These are phyloP conservation scores for Premnoplex brunnescens DNA, from an alignment of 2,797 vertebrate species.

Conservation along the genomic window DNA sequence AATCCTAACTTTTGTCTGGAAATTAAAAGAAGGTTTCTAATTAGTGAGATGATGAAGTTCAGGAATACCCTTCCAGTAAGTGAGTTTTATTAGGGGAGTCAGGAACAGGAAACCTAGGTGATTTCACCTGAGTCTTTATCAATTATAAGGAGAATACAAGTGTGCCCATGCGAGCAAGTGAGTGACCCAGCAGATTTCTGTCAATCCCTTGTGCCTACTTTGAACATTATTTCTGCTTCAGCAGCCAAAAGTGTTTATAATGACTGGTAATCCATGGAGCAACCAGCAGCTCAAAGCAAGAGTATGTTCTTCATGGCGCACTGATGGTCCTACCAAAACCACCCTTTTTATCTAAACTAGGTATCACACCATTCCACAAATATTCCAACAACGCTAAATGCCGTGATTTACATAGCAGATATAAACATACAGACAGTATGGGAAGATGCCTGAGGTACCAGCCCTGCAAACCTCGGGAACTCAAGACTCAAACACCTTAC, in stretches of 20 bases:
- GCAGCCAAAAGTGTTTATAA: not conserved
- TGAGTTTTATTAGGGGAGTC: not conserved
- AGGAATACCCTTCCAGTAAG: not conserved
- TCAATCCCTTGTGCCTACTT: not conserved
- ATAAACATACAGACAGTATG: not conserved
- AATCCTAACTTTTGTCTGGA: not conserved
- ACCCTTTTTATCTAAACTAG: rapidly evolving
- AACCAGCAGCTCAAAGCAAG: not conserved
- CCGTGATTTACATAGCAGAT: not conserved
- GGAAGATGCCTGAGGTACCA: not conserved
- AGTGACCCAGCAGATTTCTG: not conserved
- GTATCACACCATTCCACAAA: not conserved
- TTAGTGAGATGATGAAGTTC: not conserved
- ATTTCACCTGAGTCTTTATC: not conserved
- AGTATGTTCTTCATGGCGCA: not conserved
- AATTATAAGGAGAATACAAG: not conserved
- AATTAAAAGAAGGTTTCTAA: not conserved
- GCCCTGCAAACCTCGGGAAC: not conserved
- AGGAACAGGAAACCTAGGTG: not conserved
- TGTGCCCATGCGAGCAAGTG: not conserved
- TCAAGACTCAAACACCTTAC: not conserved
- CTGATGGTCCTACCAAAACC: not conserved
- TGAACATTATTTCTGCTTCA: not conserved
- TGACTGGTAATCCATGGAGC: not conserved
- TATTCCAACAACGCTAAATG: not conserved